Percentiles rank a stretch among this genome's conserved stretches.
Evolutionary conservation across 2,113 vertebrate genomes (phyloP).

Genomic region (Xiphorhynchus elegans): DNA sequence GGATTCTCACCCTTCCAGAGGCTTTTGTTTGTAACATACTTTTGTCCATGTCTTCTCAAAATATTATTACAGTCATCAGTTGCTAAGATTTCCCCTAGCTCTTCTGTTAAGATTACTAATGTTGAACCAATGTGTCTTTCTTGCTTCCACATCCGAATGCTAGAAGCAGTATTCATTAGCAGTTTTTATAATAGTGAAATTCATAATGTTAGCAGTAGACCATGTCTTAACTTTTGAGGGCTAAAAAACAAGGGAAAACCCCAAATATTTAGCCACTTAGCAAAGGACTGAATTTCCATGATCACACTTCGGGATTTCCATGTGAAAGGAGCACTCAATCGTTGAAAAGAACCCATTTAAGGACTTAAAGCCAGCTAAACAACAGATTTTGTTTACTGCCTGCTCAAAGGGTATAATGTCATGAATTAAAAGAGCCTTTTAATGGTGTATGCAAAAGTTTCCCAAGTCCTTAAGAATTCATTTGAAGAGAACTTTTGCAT

Average conservation of each 20-base stretch:
- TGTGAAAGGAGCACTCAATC: not conserved
- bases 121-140: not conserved
- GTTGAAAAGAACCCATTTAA: slow-evolving; percentile 3
- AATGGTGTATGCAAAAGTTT: not conserved
- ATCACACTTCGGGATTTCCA: not conserved
- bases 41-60: not conserved
- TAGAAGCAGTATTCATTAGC: not conserved
- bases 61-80: not conserved
- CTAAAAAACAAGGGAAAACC: accelerated
- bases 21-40: not conserved
- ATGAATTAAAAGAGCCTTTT: not conserved
- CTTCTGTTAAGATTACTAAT: not conserved
- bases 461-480: not conserved
- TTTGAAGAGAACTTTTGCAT: not conserved
- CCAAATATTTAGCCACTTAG: not conserved
- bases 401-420: not conserved
- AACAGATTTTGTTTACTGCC: not conserved
- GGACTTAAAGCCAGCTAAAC: not conserved
- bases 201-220: not conserved
- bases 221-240: not conserved
- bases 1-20: not conserved
- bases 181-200: not conserved
- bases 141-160: not conserved
- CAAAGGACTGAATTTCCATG: not conserved
- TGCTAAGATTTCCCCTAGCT: not conserved